Base-by-base conservation (phyloP, 2,888 invertebrate species). In the Nebria salina region DNA sequence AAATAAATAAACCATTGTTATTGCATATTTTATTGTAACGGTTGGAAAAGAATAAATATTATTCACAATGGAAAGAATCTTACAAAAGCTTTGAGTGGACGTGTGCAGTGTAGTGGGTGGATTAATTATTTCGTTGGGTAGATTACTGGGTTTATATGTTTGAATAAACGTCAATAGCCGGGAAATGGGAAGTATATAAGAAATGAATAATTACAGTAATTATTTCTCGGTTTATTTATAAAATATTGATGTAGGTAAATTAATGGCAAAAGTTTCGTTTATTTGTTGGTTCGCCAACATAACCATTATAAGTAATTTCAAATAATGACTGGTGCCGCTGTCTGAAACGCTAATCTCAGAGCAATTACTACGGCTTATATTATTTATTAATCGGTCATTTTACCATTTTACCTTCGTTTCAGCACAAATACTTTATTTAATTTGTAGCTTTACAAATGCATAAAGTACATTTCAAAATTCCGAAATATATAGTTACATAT, bases 301-400 rank as follows among this genome's bases (percentile, higher is more conserved):
- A 70, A 25, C 20, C 54, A 65, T 65, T 25, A 42, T 25, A 66
- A 65, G 79, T 79, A 79, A 79, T 74, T 79, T 54, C 79, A 43
- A 79, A 75, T 79, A 79, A 79, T 79, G 79, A 79, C 74, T 79
- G 68, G 73, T 42, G 43, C 65, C 65, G 66, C 43, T 43, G 73
- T 74, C 54, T 75, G 75, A 75, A 70, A 74, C 79, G 68, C 75
- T 79, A 79, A 79, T 79, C 79, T 75, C 66, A 54, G 8, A 65
- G 68, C 75, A 79, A 79, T 79, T 79, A 79, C 75, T 13, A n/a
- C 4, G 75, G 75, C 80, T 80, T 75, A 80, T 64, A 64, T 72
- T 75, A 80, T 80, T 80, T 80, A 80, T 75, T 75, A 80, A 80
- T 80, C 80, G 70, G 80, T 80, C 75, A 80, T 80, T 80, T 75